Evolutionary conservation across 2,888 invertebrate species (phyloP), one percentile per base, ranked within the genome.

Genomic region (Leptopilina myrica): DNA sequence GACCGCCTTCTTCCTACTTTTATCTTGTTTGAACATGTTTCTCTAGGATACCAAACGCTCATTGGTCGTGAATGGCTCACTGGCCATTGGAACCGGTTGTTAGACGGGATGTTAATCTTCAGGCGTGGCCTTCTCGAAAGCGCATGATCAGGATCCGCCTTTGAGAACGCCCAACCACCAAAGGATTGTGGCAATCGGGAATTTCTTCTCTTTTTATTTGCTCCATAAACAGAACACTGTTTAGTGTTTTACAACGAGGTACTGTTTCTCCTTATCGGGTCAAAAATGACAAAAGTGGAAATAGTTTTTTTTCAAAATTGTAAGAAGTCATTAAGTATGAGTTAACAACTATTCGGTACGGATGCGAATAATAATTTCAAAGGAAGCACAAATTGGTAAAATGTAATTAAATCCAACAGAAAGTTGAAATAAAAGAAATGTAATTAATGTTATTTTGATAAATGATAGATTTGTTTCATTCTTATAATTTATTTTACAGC

Each of bases 41-140:
- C 80, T 76, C 78, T 33, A 65, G 81, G 90, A 81, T 90, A 91
- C 91, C 91, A 90, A 85, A 40, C 84, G 82, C 81, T 83, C 79
- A 92, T 92, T 92, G 92, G 92, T 78, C 81, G 85, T 76, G 79
- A 5, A 83, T 76, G 76, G 73, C 82, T 82, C 86, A 82, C 81
- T 83, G 85, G 82, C 87, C 85, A 88, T 89, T 89, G 88, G 88
- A 84, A 82, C 83, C 83, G 83, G 83, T 87, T 79, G 88, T 88
- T 89, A 87, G 89, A 81, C 81, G 83, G 86, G 87, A 91, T 90
- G 91, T 91, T 91, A 85, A 85, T 85, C 81, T 86, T 86, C 84
- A 88, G 89, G 88, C 90, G 88, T 88, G 80, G 80, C 64, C 64
- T 40, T 64, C 59, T 77, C 49, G 20, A 86, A 65, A 62, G 88